Base-by-base conservation (phyloP, 2,113 vertebrate species). In the Brienomyrus brachyistius region DNA sequence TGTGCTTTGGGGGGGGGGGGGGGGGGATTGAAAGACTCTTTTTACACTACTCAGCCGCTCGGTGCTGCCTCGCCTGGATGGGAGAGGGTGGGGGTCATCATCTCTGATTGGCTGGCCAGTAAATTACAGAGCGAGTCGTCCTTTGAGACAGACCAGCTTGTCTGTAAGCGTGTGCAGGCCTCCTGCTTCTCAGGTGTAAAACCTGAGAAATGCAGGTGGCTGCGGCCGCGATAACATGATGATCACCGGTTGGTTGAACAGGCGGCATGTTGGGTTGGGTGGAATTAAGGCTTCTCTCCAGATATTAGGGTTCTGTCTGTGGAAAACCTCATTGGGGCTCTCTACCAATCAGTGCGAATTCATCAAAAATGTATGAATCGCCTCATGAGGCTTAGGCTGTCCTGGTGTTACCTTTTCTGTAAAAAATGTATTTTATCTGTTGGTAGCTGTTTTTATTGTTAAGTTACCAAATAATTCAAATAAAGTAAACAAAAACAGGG, bases 21-120 rank as follows among this genome's bases (percentile, higher is more conserved):
- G 92, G 89, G 85, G 88, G 90, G 56, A 91, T 91, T 92, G 93
- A 94, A 95, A 95, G 95, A 95, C 95, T 94, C 94, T 95, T 93
- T 96, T 96, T 96, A 96, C 94, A 94, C 95, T 93, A 93, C 95
- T 96, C 95, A 95, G 95, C 95, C 95, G 94, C 93, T 95, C 94
- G 91, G 91, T 94, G 93, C 90, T 89, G 92, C 89, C 89, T 85
- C 89, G 92, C 54, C 54, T 56, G 54, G 52, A 4, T 1, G 89
- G 90, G 90, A 91, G 66, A 90, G 92, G 93, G 94, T 93, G 94
- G 94, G 94, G 94, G 95, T 94, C 94, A 96, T 95, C 93, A 94
- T 94, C 95, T 93, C 93, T 95, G 94, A 95, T 94, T 94, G 95
- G 93, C 87, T 93, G 89, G 92, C 94, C 96, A 95, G 95, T 96